phyloP scores from a whole-genome alignment of 2,797 vertebrate genomes.

The Lophotriccus pileatus region DNA sequence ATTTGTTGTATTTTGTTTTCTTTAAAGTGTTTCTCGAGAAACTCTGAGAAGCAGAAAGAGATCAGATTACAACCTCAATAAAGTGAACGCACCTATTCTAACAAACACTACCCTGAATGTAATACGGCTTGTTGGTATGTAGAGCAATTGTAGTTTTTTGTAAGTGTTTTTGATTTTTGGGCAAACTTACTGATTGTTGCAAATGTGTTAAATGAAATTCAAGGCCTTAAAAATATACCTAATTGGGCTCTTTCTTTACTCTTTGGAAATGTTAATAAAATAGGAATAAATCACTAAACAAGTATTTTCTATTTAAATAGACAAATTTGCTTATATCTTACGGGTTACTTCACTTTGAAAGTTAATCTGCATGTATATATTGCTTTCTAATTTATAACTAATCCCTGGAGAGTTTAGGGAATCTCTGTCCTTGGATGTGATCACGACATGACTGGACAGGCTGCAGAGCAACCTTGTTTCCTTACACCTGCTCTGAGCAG shows the following conservation, averaged over 20 bases:
- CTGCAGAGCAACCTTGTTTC: background rate
- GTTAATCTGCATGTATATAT: background rate
- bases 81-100: conserved; percentile 93
- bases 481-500: background rate
- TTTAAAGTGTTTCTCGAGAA: conserved; percentile 87
- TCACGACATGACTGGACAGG: fast-evolving
- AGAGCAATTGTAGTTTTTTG: background rate
- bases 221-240: background rate
- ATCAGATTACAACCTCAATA: conserved; percentile 95
- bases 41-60: conserved; percentile 90
- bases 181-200: background rate
- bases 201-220: background rate
- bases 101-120: conserved; percentile 98
- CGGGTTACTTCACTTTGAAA: background rate
- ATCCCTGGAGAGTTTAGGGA: background rate
- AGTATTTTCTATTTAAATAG: background rate
- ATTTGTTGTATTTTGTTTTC: background rate
- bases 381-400: background rate
- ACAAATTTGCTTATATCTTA: background rate
- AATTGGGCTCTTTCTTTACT: background rate
- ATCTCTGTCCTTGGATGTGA: background rate
- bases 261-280: background rate
- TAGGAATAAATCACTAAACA: background rate
- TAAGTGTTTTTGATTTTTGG: background rate
- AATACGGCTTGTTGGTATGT: conserved; percentile 95